phyloP scores from a whole-genome alignment of 2,888 invertebrate genomes.

The Malacosoma neustria region DNA sequence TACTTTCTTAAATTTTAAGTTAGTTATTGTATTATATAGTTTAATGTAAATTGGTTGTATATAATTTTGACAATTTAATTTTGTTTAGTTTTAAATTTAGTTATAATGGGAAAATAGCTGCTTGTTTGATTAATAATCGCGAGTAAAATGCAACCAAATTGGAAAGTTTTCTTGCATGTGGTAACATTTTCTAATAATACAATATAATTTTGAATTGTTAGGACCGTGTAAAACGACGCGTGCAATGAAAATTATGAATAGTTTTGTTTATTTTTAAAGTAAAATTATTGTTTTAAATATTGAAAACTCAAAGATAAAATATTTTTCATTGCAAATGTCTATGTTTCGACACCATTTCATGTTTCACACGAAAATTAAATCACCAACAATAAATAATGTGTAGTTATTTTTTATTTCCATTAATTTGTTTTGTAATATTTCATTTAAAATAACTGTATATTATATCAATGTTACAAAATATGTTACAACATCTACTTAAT shows the following conservation, averaged over 20 bases:
- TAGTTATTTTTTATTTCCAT: background rate
- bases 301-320: background rate
- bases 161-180: no score
- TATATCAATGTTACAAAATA: no score
- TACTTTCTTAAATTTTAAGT: conserved; percentile 1
- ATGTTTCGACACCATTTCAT: no score
- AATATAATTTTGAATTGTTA: no score
- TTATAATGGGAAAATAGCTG: background rate
- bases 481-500: background rate
- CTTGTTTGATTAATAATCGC: no score
- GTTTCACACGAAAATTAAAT: no score
- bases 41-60: conserved; percentile 68
- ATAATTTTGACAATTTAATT: conserved; percentile 44
- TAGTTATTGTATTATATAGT: conserved; percentile 6
- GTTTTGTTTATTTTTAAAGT: background rate
- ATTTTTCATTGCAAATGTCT: background rate
- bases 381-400: background rate
- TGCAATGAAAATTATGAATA: no score
- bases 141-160: no score
- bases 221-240: no score
- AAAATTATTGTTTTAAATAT: background rate
- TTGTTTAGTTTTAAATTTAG: conserved; percentile 6
- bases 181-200: no score
- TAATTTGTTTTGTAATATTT: background rate
- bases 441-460: background rate